Conservation (phyloP, 1,140 invertebrate species). For the Globodera ellingtonae region DNA sequence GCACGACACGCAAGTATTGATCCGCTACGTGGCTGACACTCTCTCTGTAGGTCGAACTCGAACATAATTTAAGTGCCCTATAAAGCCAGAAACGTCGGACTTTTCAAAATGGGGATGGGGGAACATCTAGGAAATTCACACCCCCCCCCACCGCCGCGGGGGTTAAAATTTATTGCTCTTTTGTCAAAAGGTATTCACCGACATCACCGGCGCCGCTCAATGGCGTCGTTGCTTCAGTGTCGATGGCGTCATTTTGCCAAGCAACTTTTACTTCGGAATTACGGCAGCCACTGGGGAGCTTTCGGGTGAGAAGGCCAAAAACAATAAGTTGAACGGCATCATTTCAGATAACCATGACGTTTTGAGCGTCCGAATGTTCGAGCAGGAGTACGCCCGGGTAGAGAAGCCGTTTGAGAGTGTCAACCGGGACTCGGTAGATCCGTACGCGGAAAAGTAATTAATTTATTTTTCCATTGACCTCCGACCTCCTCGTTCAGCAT, state of each 20-base stretch:
- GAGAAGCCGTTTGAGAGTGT: constrained; percentile 49
- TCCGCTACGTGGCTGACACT: constrained; percentile 86
- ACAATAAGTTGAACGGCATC: constrained; percentile 32
- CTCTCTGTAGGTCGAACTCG: constrained; percentile 73
- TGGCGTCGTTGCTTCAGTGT: constrained; percentile 94
- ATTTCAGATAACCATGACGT: constrained; percentile 88
- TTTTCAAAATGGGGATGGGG: too few relatives aligned
- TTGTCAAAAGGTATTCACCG: constrained; percentile 58
- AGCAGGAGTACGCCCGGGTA: constrained; percentile 63
- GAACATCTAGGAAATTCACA: too few relatives aligned
- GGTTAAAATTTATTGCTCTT: not conserved
- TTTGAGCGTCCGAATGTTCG: constrained; percentile 73
- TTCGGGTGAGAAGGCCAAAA: constrained; percentile 66
- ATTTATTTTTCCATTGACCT: not conserved
- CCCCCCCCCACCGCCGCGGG: too few relatives aligned
- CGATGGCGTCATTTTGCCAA: constrained; percentile 84
- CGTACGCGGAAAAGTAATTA: constrained; percentile 52
- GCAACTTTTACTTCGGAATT: constrained; percentile 90
- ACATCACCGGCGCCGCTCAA: constrained; percentile 78
- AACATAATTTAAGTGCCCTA: constrained; percentile 15
- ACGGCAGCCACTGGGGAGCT: constrained; percentile 94
- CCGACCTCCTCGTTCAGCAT: constrained; percentile 2
- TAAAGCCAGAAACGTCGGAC: too few relatives aligned
- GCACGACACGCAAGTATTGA: constrained; percentile 84
- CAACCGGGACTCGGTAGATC: constrained; percentile 52